These are phyloP conservation scores for Hetaerina titia DNA, from an alignment of 2,888 invertebrate species.

Conservation along the genomic window DNA sequence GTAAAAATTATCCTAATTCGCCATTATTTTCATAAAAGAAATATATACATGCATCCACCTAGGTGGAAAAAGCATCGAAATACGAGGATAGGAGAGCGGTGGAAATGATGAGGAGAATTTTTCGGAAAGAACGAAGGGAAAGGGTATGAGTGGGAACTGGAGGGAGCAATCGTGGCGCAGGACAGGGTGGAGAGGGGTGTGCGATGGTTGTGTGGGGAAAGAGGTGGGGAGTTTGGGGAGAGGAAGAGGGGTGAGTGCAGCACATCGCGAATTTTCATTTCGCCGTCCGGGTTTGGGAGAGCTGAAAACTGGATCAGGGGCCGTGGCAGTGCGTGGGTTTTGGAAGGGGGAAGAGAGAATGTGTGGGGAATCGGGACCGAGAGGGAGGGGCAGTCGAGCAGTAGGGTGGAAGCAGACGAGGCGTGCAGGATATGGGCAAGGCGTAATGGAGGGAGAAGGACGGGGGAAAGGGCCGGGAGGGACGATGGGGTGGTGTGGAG, in stretches of 20 bases:
- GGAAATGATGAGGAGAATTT: background rate
- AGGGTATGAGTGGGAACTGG: background rate
- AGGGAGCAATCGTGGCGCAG: background rate
- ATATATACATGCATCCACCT: too few species aligned
- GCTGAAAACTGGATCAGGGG: conserved; percentile 39
- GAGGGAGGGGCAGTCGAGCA: background rate
- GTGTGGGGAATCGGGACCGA: background rate
- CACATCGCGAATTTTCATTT: conserved; percentile 47
- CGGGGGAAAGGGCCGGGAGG: background rate
- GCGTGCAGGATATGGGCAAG: conserved; percentile 53
- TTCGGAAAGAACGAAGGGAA: background rate
- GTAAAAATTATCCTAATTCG: too few species aligned
- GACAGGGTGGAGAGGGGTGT: too few species aligned
- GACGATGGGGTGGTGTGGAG: background rate
- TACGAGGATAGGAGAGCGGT: background rate
- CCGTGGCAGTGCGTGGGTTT: background rate
- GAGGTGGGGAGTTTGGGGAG: background rate
- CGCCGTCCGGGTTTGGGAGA: conserved; percentile 18
- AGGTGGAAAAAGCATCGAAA: background rate
- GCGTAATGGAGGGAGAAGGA: conserved; percentile 25
- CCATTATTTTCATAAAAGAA: too few species aligned
- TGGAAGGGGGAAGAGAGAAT: background rate
- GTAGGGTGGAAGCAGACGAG: conserved; percentile 17
- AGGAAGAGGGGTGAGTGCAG: background rate
- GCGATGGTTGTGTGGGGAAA: background rate